A percentile compares a stretch with the other conserved stretches of the same genome.
phyloP scores from a whole-genome alignment of 2,113 vertebrate genomes.

The Malurus cyaneus region DNA sequence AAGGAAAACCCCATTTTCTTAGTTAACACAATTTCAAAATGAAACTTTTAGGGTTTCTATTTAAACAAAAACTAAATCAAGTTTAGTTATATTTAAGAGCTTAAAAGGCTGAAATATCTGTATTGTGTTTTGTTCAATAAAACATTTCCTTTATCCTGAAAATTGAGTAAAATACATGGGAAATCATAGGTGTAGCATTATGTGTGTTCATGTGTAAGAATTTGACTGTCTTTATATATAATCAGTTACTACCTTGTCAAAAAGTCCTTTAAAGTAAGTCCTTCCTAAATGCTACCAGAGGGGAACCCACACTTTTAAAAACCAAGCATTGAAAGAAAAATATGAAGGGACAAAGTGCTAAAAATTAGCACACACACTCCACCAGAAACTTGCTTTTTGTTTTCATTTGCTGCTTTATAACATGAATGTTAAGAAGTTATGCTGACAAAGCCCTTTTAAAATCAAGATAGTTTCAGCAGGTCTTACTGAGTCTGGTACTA shows the following conservation, averaged over 20 bases:
- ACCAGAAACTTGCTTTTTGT: background rate
- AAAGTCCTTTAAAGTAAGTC: background rate
- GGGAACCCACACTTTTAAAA: background rate
- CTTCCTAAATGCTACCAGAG: background rate
- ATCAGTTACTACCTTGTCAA: background rate
- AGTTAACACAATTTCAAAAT: background rate
- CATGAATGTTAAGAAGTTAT: background rate
- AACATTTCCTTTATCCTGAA: background rate
- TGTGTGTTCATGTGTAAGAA: background rate
- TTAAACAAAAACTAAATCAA: background rate
- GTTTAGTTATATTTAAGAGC: background rate
- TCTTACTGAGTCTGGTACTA: background rate
- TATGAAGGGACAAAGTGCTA: background rate
- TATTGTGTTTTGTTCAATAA: background rate
- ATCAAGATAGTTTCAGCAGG: background rate
- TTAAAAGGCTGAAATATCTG: background rate
- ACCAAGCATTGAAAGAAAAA: background rate
- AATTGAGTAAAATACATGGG: background rate
- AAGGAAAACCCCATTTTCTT: background rate
- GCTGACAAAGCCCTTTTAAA: conserved; percentile 7
- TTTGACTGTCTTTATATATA: background rate
- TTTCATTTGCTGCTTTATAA: background rate
- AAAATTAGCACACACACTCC: background rate
- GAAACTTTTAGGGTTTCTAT: background rate
- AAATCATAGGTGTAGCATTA: background rate